phyloP scores from a whole-genome alignment of 2,797 vertebrate species.

The Anolis apletophallus region DNA sequence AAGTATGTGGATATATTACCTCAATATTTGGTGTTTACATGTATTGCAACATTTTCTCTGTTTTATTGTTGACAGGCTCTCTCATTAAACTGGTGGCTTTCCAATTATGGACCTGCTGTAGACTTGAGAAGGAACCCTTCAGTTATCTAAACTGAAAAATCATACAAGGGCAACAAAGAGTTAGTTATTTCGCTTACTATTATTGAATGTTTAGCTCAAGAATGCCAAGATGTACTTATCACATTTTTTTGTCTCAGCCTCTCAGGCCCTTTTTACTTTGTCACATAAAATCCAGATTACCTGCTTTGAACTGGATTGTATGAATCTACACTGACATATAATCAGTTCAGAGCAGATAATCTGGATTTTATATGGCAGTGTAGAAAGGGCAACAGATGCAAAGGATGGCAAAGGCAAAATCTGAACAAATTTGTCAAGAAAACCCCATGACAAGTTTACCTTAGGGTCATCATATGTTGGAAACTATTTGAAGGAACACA shows the following conservation, averaged over 20 bases:
- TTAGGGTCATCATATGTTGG: no score
- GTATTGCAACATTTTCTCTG: neutral
- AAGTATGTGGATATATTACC: neutral
- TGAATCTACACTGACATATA: no score
- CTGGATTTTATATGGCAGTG: no score
- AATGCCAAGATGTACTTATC: neutral
- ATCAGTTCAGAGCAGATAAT: no score
- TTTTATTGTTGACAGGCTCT: neutral
- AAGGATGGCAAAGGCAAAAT: no score
- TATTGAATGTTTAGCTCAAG: neutral
- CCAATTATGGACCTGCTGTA: neutral
- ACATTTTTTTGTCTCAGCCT: neutral
- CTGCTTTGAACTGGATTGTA: no score
- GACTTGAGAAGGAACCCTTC: neutral
- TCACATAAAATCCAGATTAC: no score
- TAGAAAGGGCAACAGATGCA: no score
- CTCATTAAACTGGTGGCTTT: neutral
- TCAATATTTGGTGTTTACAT: neutral
- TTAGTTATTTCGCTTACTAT: neutral
- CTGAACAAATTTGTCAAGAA: no score
- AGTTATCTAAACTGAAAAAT: neutral
- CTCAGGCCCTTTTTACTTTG: no score
- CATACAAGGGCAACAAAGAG: neutral
- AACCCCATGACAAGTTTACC: no score
- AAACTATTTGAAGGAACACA: no score